Conservation (phyloP, 2,888 invertebrate species). For the Leuctra nigra region DNA sequence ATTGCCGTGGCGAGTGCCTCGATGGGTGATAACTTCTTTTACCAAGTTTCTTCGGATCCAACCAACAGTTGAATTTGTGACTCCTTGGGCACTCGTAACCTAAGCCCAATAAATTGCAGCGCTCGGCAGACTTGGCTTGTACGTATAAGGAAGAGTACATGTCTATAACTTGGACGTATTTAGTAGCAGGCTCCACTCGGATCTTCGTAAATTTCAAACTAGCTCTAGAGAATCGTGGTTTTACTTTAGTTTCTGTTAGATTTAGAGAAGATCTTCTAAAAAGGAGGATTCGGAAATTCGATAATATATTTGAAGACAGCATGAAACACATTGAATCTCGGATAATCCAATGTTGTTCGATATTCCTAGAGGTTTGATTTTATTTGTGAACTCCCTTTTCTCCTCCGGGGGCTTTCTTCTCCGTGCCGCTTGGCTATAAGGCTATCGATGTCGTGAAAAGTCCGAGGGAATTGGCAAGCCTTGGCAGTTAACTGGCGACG, state of each 20-base stretch:
- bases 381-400: not conserved
- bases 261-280: not conserved
- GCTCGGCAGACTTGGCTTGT: not conserved
- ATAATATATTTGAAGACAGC: not conserved
- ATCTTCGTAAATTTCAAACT: conserved; percentile 18
- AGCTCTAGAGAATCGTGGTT: not conserved
- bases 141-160: not conserved
- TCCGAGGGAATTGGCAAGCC: conserved; percentile 18
- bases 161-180: conserved; percentile 12
- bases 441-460: not conserved
- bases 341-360: not conserved
- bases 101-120: not conserved
- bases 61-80: conserved; percentile 18
- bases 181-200: conserved; percentile 19
- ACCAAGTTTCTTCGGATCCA: not conserved
- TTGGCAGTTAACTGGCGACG: conserved; percentile 23
- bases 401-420: not conserved
- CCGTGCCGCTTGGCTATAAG: not conserved
- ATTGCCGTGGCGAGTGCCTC: conserved; percentile 1
- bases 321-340: not conserved
- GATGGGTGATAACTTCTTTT: conserved; percentile 16
- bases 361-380: not conserved
- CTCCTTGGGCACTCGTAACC: conserved; percentile 18
- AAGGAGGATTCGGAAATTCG: not conserved
- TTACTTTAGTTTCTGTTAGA: not conserved